Percentiles rank a stretch among this genome's conserved stretches.
Evolutionary conservation across 1,140 invertebrate species (phyloP).

Genomic region (Trissolcus basalis): DNA sequence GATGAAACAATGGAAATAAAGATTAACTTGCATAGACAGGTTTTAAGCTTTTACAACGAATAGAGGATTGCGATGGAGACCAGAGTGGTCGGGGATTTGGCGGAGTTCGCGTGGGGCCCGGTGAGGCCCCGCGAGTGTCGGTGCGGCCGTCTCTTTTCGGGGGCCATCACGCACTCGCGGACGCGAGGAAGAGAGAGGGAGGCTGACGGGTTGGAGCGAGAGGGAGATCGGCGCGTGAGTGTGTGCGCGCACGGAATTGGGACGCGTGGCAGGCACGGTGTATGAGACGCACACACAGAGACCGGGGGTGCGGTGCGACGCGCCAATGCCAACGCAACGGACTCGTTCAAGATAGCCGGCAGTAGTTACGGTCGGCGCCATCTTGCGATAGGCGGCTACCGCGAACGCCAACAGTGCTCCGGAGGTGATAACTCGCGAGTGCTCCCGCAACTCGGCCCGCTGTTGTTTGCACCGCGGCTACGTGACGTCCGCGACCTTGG

Average conservation of each 20-base stretch:
- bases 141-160: neutral
- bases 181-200: neutral
- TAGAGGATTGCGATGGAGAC: too few relatives aligned
- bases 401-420: constrained; percentile 36
- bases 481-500: too few relatives aligned
- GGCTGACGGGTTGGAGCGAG: neutral
- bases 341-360: constrained; percentile 40
- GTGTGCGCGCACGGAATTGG: constrained; percentile 35
- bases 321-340: constrained; percentile 45
- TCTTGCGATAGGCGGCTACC: constrained; percentile 69
- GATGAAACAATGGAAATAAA: too few relatives aligned
- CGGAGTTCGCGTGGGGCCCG: neutral
- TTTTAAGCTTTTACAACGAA: too few relatives aligned
- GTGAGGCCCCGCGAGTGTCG: neutral
- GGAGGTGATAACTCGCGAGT: constrained; percentile 40
- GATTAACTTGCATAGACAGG: too few relatives aligned
- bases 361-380: constrained; percentile 57
- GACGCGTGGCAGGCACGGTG: constrained; percentile 40
- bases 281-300: constrained; percentile 20
- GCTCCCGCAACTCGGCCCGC: neutral
- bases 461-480: neutral
- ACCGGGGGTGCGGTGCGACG: constrained; percentile 35
- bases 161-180: neutral
- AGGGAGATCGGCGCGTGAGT: constrained; percentile 2
- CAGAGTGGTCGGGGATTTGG: too few relatives aligned